phyloP scores from a whole-genome alignment of 2,797 vertebrate genomes.

The Acipenser oxyrinchus region DNA sequence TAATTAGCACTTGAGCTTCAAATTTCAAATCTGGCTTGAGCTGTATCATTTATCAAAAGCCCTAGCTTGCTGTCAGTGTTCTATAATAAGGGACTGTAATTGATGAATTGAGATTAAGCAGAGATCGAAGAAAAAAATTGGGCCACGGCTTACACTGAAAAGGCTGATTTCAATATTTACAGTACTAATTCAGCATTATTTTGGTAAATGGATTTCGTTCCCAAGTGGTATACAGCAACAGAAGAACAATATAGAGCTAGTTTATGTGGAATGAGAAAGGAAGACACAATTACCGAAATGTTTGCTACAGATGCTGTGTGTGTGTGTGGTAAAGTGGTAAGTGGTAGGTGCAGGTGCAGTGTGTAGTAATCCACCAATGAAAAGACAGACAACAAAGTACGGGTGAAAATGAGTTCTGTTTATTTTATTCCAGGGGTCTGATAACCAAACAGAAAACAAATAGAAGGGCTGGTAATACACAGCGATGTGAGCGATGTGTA shows the following conservation, averaged over 20 bases:
- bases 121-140: slow-evolving; percentile 85
- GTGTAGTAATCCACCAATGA: too few relatives aligned
- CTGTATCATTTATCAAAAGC: slow-evolving; percentile 96
- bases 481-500: too few relatives aligned
- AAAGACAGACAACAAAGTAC: too few relatives aligned
- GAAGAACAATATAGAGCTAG: slow-evolving; percentile 40
- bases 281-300: too few relatives aligned
- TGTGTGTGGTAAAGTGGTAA: too few relatives aligned
- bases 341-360: too few relatives aligned
- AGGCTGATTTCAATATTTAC: slow-evolving; percentile 82
- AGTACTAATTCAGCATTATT: slow-evolving; percentile 85
- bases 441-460: too few relatives aligned
- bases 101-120: slow-evolving; percentile 97
- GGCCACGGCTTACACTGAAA: slow-evolving; percentile 73
- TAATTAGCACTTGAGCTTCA: slow-evolving; percentile 99
- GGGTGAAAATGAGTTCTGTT: too few relatives aligned
- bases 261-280: background rate
- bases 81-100: slow-evolving; percentile 86
- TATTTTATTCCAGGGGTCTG: too few relatives aligned
- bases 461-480: too few relatives aligned
- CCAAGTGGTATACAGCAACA: slow-evolving; percentile 47
- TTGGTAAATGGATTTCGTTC: slow-evolving; percentile 68
- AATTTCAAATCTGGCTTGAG: slow-evolving; percentile 95
- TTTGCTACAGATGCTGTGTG: too few relatives aligned
- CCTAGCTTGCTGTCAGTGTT: slow-evolving; percentile 83